Evolutionary conservation across 2,797 vertebrate species (phyloP).

Genomic region (Catamblyrhynchus diadema): DNA sequence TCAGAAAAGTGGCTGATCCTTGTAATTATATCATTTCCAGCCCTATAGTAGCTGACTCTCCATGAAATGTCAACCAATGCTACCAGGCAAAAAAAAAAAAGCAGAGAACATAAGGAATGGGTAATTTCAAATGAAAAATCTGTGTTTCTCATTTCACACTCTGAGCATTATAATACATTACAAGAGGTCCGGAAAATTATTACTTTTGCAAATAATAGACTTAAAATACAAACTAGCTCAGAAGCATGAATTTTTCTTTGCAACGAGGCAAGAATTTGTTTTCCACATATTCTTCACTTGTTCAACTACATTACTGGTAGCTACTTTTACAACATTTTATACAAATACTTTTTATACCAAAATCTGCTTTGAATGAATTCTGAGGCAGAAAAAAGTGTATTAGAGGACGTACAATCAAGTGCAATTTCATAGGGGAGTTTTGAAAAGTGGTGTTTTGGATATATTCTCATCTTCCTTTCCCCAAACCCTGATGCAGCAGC

Average conservation of each 20-base stretch:
- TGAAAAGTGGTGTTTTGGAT: neutral
- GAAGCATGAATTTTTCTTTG: slow-evolving; percentile 14
- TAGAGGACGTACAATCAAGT: neutral
- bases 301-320: neutral
- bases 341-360: neutral
- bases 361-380: neutral
- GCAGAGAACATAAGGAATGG: slow-evolving; percentile 25
- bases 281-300: neutral
- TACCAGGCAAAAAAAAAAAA: slow-evolving; percentile 45
- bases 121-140: slow-evolving; percentile 71
- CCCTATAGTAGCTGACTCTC: slow-evolving; percentile 50
- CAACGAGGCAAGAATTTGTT: neutral
- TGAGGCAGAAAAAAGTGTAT: neutral
- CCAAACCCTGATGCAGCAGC: neutral
- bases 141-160: neutral
- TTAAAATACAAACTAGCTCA: slow-evolving; percentile 4
- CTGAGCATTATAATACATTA: neutral
- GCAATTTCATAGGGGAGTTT: neutral
- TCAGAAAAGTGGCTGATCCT: slow-evolving; percentile 67
- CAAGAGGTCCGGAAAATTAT: slow-evolving; percentile 15
- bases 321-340: neutral
- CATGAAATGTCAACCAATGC: slow-evolving; percentile 78
- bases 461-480: neutral
- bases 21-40: slow-evolving; percentile 70
- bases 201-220: slow-evolving; percentile 35